These are phyloP conservation scores for Oscheius sp. DNA, from an alignment of 2,888 invertebrate genomes.

Conservation along the genomic window DNA sequence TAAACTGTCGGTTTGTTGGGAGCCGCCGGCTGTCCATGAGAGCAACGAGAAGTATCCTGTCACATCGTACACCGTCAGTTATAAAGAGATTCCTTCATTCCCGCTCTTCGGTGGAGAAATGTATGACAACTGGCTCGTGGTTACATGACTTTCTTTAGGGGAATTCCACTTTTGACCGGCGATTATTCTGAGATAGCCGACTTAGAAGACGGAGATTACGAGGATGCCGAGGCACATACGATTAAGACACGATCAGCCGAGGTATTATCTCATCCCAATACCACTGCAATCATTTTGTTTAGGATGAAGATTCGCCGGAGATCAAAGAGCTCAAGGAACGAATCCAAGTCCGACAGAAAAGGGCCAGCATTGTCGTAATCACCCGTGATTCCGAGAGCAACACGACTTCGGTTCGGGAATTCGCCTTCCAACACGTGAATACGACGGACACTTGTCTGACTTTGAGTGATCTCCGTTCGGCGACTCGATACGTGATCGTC, in stretches of 20 bases:
- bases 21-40: constrained; percentile 38
- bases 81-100: constrained; percentile 63
- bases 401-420: constrained; percentile 57
- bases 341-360: background rate
- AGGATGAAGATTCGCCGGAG: constrained; percentile 31
- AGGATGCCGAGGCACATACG: constrained; percentile 42
- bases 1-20: constrained; percentile 61
- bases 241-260: constrained; percentile 1
- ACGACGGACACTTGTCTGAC: constrained; percentile 79
- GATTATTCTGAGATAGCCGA: constrained; percentile 57
- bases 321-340: constrained; percentile 25
- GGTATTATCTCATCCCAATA: background rate
- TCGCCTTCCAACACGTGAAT: constrained; percentile 74
- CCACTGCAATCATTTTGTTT: background rate
- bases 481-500: constrained; percentile 84
- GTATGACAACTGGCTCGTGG: constrained; percentile 38
- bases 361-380: constrained; percentile 52
- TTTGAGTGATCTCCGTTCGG: constrained; percentile 80
- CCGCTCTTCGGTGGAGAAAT: constrained; percentile 59
- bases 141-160: constrained; percentile 39
- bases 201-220: constrained; percentile 49
- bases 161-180: constrained; percentile 53
- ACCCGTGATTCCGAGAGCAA: constrained; percentile 57
- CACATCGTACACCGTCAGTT: constrained; percentile 62
- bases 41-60: constrained; percentile 57